Percentiles rank a stretch among this genome's conserved stretches.
These are phyloP conservation scores for Sinhomidia bicolor DNA, from an alignment of 2,888 invertebrate species.

Conservation along the genomic window DNA sequence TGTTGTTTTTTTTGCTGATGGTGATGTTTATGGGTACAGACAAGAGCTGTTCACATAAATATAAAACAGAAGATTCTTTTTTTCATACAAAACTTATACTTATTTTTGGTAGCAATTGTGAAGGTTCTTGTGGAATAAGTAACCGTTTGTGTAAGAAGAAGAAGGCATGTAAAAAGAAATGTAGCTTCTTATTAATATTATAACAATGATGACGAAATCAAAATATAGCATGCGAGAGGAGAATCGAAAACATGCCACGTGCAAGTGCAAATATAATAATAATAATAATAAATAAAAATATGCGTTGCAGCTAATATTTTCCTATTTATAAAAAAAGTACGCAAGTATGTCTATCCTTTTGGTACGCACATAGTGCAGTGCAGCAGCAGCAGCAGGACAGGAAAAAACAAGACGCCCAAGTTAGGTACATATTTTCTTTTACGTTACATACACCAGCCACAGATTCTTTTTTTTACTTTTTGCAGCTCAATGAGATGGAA, in stretches of 20 bases:
- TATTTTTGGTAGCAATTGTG: neutral
- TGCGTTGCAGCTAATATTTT: constrained; percentile 4
- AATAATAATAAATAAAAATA: neutral
- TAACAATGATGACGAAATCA: constrained; percentile 59
- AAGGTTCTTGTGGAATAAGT: neutral
- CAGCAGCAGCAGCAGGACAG: neutral
- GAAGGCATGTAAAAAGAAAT: no score
- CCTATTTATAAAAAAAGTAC: no score
- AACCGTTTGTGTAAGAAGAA: neutral
- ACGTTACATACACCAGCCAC: neutral
- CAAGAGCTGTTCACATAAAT: neutral
- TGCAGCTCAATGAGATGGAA: constrained; percentile 8
- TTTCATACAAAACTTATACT: neutral
- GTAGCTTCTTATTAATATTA: no score
- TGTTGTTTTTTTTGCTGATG: constrained; percentile 52
- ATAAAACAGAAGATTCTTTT: neutral
- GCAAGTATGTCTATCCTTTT: neutral
- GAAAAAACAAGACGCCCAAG: constrained; percentile 26
- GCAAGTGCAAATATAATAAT: constrained; percentile 19
- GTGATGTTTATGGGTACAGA: constrained; percentile 31
- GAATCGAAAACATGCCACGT: constrained; percentile 26
- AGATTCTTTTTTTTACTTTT: neutral
- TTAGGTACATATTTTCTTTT: constrained; percentile 17
- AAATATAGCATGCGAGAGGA: constrained; percentile 6
- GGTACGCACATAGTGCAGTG: no score